Evolutionary conservation across 2,113 vertebrate species (phyloP).

Genomic region (Callopanchax toddi): DNA sequence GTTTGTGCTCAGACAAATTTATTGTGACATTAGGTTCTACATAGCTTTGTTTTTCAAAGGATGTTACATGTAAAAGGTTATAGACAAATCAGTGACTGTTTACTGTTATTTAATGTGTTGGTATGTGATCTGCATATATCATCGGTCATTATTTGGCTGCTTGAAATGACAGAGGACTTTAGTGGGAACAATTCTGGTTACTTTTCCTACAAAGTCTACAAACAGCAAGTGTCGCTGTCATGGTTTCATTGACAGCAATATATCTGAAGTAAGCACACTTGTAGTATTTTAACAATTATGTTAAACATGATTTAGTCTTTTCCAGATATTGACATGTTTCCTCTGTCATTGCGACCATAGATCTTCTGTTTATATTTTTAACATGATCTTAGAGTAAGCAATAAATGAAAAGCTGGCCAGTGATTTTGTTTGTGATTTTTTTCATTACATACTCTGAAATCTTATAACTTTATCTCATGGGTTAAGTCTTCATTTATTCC

Average conservation of each 20-base stretch:
- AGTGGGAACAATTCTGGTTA: slow-evolving; percentile 12
- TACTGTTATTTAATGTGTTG: slow-evolving; percentile 6
- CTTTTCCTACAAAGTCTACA: slow-evolving; percentile 17
- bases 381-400: slow-evolving; percentile 18
- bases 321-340: slow-evolving; percentile 9
- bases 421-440: background rate
- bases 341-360: background rate
- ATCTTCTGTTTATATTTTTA: slow-evolving; percentile 5
- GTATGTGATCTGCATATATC: slow-evolving; percentile 15
- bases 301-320: slow-evolving; percentile 1
- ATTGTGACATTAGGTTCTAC: slow-evolving; percentile 41
- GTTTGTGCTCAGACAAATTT: slow-evolving; percentile 49
- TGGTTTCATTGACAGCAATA: too few relatives aligned
- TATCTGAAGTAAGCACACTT: slow-evolving; percentile 21
- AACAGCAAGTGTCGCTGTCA: slow-evolving; percentile 30
- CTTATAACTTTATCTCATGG: slow-evolving; percentile 22
- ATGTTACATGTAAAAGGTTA: slow-evolving; percentile 23
- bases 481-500: slow-evolving; percentile 13
- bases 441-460: background rate
- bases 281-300: slow-evolving; percentile 14
- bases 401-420: slow-evolving; percentile 34
- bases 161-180: slow-evolving; percentile 12
- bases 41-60: slow-evolving; percentile 28
- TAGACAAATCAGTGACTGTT: slow-evolving; percentile 28
- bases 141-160: slow-evolving; percentile 5